Conservation (phyloP, 1,140 invertebrate species). For the Yoshiicerus persimilis region DNA sequence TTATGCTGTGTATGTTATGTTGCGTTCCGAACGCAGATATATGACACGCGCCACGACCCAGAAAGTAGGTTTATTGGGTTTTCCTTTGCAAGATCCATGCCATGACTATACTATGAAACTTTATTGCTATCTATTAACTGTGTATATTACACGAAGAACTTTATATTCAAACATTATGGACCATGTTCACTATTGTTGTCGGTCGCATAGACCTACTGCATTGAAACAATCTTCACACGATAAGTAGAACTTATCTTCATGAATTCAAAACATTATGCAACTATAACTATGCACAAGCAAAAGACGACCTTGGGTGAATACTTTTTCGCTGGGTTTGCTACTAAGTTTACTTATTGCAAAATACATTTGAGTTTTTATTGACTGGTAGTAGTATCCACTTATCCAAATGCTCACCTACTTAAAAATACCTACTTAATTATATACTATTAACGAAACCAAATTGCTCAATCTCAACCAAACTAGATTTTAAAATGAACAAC, state of each 20-base stretch:
- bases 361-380: not conserved
- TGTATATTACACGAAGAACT: not conserved
- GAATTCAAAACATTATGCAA: not conserved
- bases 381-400: too few species aligned
- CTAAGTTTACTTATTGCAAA: not conserved
- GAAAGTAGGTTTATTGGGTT: not conserved
- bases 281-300: not conserved
- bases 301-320: not conserved
- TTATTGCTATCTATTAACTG: not conserved
- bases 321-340: not conserved
- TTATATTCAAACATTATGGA: not conserved
- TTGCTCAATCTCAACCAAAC: too few species aligned
- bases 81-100: not conserved
- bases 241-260: too few species aligned
- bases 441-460: too few species aligned
- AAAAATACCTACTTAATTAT: too few species aligned
- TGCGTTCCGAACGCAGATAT: not conserved
- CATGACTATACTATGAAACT: not conserved
- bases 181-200: not conserved
- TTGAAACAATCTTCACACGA: not conserved
- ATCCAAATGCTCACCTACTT: too few species aligned
- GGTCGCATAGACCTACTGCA: not conserved
- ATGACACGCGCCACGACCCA: not conserved
- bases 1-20: not conserved
- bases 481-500: too few species aligned